A percentile compares a stretch with the other conserved stretches of the same genome.
Conservation (phyloP, 2,797 vertebrate species). For the Halcyon leucocephala region DNA sequence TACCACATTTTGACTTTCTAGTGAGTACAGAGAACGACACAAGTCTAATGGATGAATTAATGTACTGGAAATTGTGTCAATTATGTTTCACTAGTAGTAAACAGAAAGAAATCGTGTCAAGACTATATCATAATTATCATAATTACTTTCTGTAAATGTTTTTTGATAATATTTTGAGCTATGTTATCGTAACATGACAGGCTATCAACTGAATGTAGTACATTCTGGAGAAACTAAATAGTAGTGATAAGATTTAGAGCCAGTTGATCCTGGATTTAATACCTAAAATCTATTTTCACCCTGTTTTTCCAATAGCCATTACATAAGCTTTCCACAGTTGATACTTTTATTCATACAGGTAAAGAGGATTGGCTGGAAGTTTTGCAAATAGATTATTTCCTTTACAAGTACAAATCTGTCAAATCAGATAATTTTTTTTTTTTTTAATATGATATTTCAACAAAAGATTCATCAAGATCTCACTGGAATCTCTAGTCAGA, state of each 20-base stretch:
- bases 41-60: not conserved
- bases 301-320: not conserved
- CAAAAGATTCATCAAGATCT: not conserved
- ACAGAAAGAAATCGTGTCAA: not conserved
- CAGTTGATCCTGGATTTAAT: not conserved
- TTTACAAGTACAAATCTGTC: not conserved
- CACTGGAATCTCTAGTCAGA: not conserved
- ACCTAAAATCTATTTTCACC: not conserved
- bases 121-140: not conserved
- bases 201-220: not conserved
- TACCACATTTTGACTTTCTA: not conserved
- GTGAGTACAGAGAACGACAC: not conserved
- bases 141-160: not conserved
- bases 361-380: not conserved
- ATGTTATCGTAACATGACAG: not conserved
- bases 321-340: not conserved
- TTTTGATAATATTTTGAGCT: not conserved
- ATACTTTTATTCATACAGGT: not conserved
- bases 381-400: not conserved
- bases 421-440: not conserved
- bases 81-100: not conserved
- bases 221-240: not conserved
- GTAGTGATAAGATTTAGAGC: not conserved
- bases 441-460: not conserved
- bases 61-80: not conserved